A percentile compares a stretch with the other conserved stretches of the same genome.
Conservation (phyloP, 2,797 vertebrate genomes). For the Miichthys miiuy region DNA sequence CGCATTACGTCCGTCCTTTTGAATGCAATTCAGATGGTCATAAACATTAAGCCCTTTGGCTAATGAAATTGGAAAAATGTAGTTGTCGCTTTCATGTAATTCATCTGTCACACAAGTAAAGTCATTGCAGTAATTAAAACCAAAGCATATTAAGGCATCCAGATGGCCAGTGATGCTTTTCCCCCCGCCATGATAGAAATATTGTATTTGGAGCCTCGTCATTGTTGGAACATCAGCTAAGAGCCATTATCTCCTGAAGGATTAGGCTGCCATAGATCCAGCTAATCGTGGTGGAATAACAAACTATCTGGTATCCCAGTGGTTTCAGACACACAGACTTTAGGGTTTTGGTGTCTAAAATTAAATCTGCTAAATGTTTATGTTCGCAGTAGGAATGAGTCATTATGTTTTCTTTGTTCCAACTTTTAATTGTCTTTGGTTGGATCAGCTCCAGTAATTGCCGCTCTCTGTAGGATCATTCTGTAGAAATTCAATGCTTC, state of each 20-base stretch:
- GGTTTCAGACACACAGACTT: conserved; percentile 47
- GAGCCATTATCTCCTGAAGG: conserved; percentile 80
- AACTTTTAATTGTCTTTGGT: conserved; percentile 44
- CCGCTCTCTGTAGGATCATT: conserved; percentile 10
- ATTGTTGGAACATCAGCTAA: conserved; percentile 80
- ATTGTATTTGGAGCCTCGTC: conserved; percentile 77
- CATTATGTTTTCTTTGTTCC: conserved; percentile 21
- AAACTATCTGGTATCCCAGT: conserved; percentile 59
- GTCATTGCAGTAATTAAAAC: conserved; percentile 77
- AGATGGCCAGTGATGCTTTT: conserved; percentile 75
- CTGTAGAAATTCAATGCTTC: conserved; percentile 12
- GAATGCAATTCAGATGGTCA: conserved; percentile 60
- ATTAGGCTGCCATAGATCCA: conserved; percentile 78
- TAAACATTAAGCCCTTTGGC: conserved; percentile 67
- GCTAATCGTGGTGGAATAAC: conserved; percentile 79
- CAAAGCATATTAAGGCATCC: conserved; percentile 72
- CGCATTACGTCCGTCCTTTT: conserved; percentile 54
- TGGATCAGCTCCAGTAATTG: conserved; percentile 29
- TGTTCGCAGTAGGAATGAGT: conserved; percentile 32
- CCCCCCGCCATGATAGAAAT: conserved; percentile 66
- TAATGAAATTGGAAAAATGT: conserved; percentile 70
- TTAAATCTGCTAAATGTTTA: conserved; percentile 59
- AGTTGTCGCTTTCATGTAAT: conserved; percentile 65
- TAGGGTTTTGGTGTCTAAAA: conserved; percentile 61
- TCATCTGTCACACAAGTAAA: conserved; percentile 77